A percentile compares a stretch with the other conserved stretches of the same genome.
phyloP scores from a whole-genome alignment of 2,113 vertebrate genomes.

The Rutilus rutilus region DNA sequence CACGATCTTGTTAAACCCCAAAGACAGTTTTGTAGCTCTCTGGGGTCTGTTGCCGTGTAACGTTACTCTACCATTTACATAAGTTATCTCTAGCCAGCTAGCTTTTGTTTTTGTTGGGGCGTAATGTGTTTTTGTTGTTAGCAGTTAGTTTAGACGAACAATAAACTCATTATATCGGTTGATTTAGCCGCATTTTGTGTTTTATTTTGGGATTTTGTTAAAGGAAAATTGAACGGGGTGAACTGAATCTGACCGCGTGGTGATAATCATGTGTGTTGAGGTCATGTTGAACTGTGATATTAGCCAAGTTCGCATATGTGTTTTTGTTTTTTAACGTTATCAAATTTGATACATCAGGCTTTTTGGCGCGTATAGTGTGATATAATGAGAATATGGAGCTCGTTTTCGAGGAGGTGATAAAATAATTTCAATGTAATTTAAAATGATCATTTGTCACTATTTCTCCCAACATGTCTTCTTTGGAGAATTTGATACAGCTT shows the following conservation, averaged over 20 bases:
- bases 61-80: neutral
- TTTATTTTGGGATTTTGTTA: neutral
- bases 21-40: neutral
- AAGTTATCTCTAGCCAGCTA: neutral
- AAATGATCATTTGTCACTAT: no score
- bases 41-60: neutral
- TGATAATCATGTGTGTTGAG: neutral
- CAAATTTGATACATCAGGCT: no score
- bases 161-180: no score
- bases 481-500: no score
- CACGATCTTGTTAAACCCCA: neutral
- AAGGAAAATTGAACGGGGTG: neutral
- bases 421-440: no score
- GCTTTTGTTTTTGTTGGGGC: neutral
- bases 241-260: neutral
- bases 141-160: neutral
- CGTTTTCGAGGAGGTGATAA: no score
- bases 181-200: neutral
- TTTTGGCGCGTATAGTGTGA: no score
- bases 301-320: no score
- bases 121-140: neutral
- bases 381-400: no score
- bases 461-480: no score
- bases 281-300: neutral
- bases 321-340: no score